These are phyloP conservation scores for Zeuzera pyrina DNA, from an alignment of 2,888 invertebrate species.

Conservation along the genomic window DNA sequence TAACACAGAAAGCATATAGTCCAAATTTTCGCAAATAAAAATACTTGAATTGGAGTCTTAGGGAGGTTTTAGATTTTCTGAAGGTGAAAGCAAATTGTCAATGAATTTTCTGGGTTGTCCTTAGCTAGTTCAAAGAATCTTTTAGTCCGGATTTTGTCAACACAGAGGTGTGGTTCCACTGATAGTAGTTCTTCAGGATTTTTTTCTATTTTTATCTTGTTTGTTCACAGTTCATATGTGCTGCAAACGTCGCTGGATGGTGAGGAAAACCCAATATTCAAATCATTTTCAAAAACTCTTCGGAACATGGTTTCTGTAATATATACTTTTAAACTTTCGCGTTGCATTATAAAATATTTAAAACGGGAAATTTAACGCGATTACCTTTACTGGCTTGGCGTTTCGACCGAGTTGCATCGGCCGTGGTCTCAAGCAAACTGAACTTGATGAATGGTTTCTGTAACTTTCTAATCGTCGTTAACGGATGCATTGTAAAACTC, in stretches of 20 bases:
- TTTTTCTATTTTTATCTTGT: slow-evolving; percentile 11
- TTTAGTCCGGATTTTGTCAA: slow-evolving; percentile 11
- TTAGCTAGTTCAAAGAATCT: slow-evolving; percentile 8
- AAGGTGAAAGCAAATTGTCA: slow-evolving; percentile 2
- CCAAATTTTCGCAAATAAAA: slow-evolving; percentile 2
- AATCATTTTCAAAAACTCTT: slow-evolving; percentile 7
- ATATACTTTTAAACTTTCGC: too few species aligned
- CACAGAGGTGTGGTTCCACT: slow-evolving; percentile 7
- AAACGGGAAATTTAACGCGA: too few species aligned
- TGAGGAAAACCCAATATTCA: slow-evolving; percentile 10
- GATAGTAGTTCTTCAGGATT: slow-evolving; percentile 4
- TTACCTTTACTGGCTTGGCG: too few species aligned
- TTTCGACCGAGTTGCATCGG: too few species aligned
- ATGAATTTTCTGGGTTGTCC: background rate
- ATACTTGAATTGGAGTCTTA: slow-evolving; percentile 3
- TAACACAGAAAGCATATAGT: slow-evolving; percentile 6
- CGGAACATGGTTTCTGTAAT: slow-evolving; percentile 7
- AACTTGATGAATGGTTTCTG: too few species aligned
- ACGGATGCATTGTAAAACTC: background rate
- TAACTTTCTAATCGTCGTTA: slow-evolving; percentile 4
- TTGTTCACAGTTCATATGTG: slow-evolving; percentile 7
- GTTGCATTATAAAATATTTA: too few species aligned
- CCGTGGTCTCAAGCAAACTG: too few species aligned
- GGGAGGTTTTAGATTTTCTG: slow-evolving; percentile 3
- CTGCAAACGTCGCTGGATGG: slow-evolving; percentile 9